These are phyloP conservation scores for Phrynocephalus versicolor DNA, from an alignment of 2,113 vertebrate genomes.

Conservation along the genomic window DNA sequence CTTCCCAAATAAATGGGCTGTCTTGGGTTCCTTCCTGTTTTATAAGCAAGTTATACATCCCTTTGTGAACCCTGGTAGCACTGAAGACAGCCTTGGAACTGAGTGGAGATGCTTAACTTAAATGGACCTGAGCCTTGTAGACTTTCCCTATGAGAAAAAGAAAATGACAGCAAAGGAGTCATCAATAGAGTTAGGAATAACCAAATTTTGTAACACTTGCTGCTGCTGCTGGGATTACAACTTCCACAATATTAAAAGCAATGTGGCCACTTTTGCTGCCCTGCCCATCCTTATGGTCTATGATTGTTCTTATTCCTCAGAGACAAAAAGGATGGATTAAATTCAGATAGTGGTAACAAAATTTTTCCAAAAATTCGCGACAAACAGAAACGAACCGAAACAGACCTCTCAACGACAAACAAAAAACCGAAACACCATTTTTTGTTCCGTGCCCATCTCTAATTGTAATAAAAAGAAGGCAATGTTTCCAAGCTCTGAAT, in stretches of 20 bases:
- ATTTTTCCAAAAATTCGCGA: too few relatives aligned
- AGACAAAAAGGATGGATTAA: too few relatives aligned
- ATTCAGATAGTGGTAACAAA: too few relatives aligned
- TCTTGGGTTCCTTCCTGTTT: background rate
- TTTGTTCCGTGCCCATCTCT: too few relatives aligned
- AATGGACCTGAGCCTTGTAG: background rate
- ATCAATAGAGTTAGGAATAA: background rate
- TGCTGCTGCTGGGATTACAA: background rate
- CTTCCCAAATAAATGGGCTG: background rate
- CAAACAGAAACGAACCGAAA: too few relatives aligned
- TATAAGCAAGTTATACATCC: background rate
- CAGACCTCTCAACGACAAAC: too few relatives aligned
- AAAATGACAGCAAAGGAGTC: background rate
- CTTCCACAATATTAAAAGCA: too few relatives aligned
- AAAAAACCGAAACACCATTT: too few relatives aligned
- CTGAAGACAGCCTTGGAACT: background rate
- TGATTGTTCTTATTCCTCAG: too few relatives aligned
- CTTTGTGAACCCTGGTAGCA: background rate
- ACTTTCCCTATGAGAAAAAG: background rate
- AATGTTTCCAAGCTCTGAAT: background rate
- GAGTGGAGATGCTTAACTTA: background rate
- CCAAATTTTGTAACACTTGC: background rate
- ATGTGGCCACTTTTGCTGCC: too few relatives aligned
- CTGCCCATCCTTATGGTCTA: too few relatives aligned
- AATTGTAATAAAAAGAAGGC: too few relatives aligned